A percentile compares a stretch with the other conserved stretches of the same genome.
Evolutionary conservation across 2,888 invertebrate species (phyloP).

Genomic region (Scaptomyza polygonia): DNA sequence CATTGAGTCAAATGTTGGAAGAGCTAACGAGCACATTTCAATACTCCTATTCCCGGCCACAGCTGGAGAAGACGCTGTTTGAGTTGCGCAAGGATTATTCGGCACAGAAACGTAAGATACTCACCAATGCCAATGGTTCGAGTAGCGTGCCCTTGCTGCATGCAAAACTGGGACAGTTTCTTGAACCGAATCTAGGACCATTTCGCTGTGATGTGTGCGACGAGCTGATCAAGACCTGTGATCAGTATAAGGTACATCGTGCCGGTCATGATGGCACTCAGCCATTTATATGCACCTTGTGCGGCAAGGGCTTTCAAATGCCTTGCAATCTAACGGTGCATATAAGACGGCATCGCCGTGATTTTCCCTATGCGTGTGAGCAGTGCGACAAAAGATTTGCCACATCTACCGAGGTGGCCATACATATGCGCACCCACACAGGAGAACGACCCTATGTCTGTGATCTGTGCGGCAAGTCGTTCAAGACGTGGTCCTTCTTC

Average conservation of each 20-base stretch:
- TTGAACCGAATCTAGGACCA: conserved; percentile 73
- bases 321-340: conserved; percentile 79
- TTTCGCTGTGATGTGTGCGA: conserved; percentile 74
- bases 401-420: conserved; percentile 79
- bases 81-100: conserved; percentile 73
- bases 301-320: conserved; percentile 79
- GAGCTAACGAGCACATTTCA: conserved; percentile 66
- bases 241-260: conserved; percentile 79
- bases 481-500: conserved; percentile 82
- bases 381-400: conserved; percentile 79
- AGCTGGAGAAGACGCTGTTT: conserved; percentile 77
- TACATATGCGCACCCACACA: conserved; percentile 79
- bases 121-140: conserved; percentile 43
- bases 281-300: conserved; percentile 79
- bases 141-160: conserved; percentile 60
- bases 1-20: conserved; percentile 74
- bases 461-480: conserved; percentile 78
- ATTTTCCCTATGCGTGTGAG: conserved; percentile 79
- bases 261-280: conserved; percentile 75
- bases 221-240: conserved; percentile 75
- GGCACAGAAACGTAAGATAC: conserved; percentile 67
- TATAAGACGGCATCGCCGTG: conserved; percentile 73
- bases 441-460: conserved; percentile 80
- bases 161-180: conserved; percentile 65
- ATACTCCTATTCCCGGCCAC: conserved; percentile 47